Base-by-base conservation (phyloP, 2,113 vertebrate genomes). In the Xiphorhynchus elegans region DNA sequence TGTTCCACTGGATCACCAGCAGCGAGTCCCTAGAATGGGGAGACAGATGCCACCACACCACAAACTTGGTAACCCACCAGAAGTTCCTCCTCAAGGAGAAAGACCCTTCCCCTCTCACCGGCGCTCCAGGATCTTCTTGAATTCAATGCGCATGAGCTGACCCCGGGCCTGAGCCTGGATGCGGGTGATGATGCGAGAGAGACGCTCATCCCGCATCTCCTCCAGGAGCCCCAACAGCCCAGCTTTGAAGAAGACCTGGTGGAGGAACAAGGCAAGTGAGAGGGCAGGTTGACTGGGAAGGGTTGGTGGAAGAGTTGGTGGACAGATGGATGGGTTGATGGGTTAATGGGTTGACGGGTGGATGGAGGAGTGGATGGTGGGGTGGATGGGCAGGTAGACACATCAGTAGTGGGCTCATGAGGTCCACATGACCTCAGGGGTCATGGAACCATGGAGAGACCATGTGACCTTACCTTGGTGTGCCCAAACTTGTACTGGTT, bases 1-100 rank as follows among this genome's bases (percentile, higher is more conserved):
- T 97, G 94, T 99, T 99, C 98, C 99, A 99, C 95, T 99, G 99
- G 79, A 99, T 99, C 15, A 99, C 97, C 97, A 99, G 63, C 28
- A 99, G 83, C 2, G 99, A 98, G 68, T 99, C 99, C 92, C 99
- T 99, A 62, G 55, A 83, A 83, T n/a, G 20, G 7, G 19, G 7
- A 76, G 11, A 62, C 8, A 47, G 17, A 83, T 62, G 47, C 3
- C 20, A 55, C 23, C 58, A 75, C 11, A 21, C 3, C 24, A 60
- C 13, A 35, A 69, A 75, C 2, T 2, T 76, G 17, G 20, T 47
- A 47, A 69, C n/a, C 13, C 29, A 25, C 13, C 17, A 55, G 17
- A 55, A 1, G 1, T 40, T 20, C 55, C 17, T 76, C n/a, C n/a
- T 40, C 17, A 26, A 76, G 29, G 39, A 68, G 39, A 25, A 31